Evolutionary conservation across 2,113 vertebrate species (phyloP).

Genomic region (Scartelaos histophorus): DNA sequence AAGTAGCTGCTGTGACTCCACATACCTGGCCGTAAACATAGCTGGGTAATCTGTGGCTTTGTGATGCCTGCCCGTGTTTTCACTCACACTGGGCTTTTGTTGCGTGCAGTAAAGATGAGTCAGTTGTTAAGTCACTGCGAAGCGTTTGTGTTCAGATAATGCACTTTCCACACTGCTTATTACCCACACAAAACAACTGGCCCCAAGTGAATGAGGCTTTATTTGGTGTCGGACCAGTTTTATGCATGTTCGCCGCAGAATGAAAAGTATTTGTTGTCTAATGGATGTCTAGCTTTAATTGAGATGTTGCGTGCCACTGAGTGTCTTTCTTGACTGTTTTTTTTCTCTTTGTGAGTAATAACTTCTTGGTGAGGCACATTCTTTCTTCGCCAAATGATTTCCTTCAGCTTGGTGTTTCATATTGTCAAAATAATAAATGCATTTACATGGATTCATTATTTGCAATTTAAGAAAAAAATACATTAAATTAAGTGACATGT

Average conservation of each 20-base stretch:
- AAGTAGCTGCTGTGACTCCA: constrained; percentile 42
- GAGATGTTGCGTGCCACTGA: no score
- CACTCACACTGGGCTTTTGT: constrained; percentile 60
- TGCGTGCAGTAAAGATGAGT: constrained; percentile 61
- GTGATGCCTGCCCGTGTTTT: constrained; percentile 56
- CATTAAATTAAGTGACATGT: no score
- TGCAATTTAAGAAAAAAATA: no score
- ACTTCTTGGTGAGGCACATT: background rate
- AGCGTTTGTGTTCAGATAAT: constrained; percentile 59
- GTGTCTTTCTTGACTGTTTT: no score
- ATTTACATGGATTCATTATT: no score
- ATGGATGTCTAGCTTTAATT: background rate
- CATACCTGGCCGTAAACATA: constrained; percentile 55
- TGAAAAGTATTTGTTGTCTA: constrained; percentile 2
- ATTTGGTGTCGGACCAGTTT: background rate
- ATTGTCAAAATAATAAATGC: no score
- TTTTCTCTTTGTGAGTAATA: background rate
- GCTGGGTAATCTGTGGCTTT: constrained; percentile 49
- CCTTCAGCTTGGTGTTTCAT: no score
- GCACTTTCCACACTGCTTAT: constrained; percentile 31
- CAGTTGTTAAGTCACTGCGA: constrained; percentile 54
- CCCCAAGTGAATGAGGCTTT: constrained; percentile 20
- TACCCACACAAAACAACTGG: constrained; percentile 3
- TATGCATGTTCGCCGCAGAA: constrained; percentile 2
- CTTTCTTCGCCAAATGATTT: background rate